Evolutionary conservation across 1,140 invertebrate species (phyloP).

Genomic region (Anoplolepis gracilipes): DNA sequence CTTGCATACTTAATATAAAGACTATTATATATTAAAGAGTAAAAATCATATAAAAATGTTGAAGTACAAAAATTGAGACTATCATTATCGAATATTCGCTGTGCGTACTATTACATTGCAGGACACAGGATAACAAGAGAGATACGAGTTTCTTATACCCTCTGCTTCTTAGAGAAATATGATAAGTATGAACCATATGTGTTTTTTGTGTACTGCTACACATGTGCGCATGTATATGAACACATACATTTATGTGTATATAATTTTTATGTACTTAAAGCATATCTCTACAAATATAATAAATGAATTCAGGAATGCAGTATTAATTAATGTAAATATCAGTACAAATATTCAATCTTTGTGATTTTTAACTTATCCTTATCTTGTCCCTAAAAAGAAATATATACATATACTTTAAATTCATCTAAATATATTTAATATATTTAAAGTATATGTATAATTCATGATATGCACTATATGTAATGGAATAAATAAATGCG

Average conservation of each 20-base stretch:
- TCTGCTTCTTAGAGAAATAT: conserved; percentile 15
- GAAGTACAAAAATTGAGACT: conserved; percentile 24
- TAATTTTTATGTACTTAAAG: conserved; percentile 31
- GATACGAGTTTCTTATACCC: not conserved
- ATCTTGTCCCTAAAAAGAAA: conserved; percentile 12
- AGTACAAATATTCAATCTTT: conserved; percentile 2
- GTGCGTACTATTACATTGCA: conserved; percentile 30
- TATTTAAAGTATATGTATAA: conserved; percentile 38
- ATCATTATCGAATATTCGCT: conserved; percentile 13
- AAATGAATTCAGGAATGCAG: conserved; percentile 18
- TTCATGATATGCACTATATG: conserved; percentile 45
- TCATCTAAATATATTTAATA: conserved; percentile 31
- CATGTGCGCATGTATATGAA: conserved; percentile 25
- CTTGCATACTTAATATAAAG: conserved; percentile 4
- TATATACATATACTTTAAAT: conserved; percentile 38
- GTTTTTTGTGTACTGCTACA: conserved; percentile 6
- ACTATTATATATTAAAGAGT: conserved; percentile 16
- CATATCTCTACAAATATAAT: conserved; percentile 25
- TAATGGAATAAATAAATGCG: conserved; percentile 60
- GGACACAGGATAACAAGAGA: conserved; percentile 21
- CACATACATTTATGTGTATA: conserved; percentile 12
- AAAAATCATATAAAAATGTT: conserved; percentile 38
- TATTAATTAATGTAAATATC: conserved; percentile 50
- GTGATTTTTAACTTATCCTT: conserved; percentile 5
- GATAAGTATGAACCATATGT: conserved; percentile 6